Evolutionary conservation across 2,113 vertebrate species (phyloP).

Genomic region (Corydoras sp.): DNA sequence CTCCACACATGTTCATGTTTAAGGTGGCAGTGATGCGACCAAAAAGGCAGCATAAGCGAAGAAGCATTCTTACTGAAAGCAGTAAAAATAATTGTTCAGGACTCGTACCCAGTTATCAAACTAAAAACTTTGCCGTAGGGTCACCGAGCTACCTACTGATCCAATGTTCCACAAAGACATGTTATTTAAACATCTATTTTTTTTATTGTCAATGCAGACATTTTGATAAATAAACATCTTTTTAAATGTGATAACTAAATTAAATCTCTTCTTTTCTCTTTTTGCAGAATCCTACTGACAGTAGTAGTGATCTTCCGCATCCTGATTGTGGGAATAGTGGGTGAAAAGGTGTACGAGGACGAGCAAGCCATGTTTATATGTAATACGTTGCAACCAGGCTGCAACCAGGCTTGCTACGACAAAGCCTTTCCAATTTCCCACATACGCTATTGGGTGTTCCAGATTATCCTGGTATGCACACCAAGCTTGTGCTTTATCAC

Average conservation of each 20-base stretch:
- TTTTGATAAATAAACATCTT: too few relatives aligned
- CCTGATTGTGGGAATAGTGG: conserved; percentile 84
- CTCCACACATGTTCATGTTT: too few relatives aligned
- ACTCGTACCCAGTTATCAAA: too few relatives aligned
- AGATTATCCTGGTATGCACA: conserved; percentile 87
- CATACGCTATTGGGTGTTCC: conserved; percentile 90
- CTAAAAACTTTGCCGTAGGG: too few relatives aligned
- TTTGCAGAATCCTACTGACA: conserved; percentile 81
- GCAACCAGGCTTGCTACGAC: conserved; percentile 87
- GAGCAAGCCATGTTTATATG: conserved; percentile 87
- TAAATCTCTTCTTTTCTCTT: conserved; percentile 28
- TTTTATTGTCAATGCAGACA: too few relatives aligned
- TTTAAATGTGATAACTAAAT: neutral
- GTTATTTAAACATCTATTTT: too few relatives aligned
- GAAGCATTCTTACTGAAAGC: too few relatives aligned
- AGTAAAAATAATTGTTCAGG: too few relatives aligned
- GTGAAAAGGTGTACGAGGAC: conserved; percentile 85
- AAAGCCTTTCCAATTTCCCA: conserved; percentile 85
- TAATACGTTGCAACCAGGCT: conserved; percentile 83
- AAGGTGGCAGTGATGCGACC: too few relatives aligned
- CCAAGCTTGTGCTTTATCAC: conserved; percentile 88
- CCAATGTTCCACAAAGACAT: too few relatives aligned
- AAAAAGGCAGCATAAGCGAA: too few relatives aligned
- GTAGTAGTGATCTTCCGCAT: conserved; percentile 90
- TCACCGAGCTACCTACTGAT: too few relatives aligned